Conservation (phyloP, 1,140 invertebrate species). For the Eueides isabella region DNA sequence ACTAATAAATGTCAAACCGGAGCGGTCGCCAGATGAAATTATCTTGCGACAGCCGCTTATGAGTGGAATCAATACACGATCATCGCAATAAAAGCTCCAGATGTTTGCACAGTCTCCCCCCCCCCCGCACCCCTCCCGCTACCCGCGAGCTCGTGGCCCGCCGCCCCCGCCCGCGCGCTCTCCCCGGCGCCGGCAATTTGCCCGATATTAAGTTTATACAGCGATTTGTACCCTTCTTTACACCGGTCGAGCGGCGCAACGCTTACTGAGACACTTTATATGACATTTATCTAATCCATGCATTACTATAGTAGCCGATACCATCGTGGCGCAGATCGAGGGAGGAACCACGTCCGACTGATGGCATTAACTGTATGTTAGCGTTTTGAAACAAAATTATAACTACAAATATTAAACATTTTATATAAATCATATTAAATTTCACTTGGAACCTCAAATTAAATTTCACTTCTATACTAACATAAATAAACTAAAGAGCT, state of each 20-base stretch:
- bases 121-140: slow-evolving; percentile 21
- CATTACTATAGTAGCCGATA: too few relatives aligned
- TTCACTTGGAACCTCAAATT: too few relatives aligned
- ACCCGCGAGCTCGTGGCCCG: slow-evolving; percentile 34
- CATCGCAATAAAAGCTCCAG: slow-evolving; percentile 74
- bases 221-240: slow-evolving; percentile 78
- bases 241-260: slow-evolving; percentile 47
- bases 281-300: too few relatives aligned
- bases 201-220: slow-evolving; percentile 80
- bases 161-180: slow-evolving; percentile 42
- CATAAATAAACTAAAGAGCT: too few relatives aligned
- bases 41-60: slow-evolving; percentile 68
- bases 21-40: slow-evolving; percentile 60
- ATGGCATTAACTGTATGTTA: too few relatives aligned
- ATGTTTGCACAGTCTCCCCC: slow-evolving; percentile 57
- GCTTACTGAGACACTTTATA: slow-evolving; percentile 30
- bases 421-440: too few relatives aligned
- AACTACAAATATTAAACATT: too few relatives aligned
- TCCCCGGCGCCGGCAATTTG: slow-evolving; percentile 65
- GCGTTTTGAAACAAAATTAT: too few relatives aligned
- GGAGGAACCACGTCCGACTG: too few relatives aligned
- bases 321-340: too few relatives aligned
- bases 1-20: slow-evolving; percentile 56
- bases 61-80: slow-evolving; percentile 76
- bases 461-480: too few relatives aligned